These are phyloP conservation scores for Poeciliopsis turrubarensis DNA, from an alignment of 2,113 vertebrate genomes.

Conservation along the genomic window DNA sequence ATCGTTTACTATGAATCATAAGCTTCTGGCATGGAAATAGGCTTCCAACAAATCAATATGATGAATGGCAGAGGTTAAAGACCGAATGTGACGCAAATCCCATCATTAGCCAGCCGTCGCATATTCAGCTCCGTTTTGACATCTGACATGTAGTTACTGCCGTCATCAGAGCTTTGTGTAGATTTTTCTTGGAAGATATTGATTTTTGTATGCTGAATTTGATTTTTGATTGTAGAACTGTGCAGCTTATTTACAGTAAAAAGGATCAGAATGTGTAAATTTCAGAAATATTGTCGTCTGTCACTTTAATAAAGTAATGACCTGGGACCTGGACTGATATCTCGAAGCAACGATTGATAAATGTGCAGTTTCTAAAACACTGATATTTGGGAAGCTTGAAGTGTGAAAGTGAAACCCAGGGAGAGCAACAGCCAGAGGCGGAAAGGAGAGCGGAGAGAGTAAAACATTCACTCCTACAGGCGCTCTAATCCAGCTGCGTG, in stretches of 20 bases:
- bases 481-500: conserved; percentile 56
- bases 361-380: too few relatives aligned
- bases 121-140: too few relatives aligned
- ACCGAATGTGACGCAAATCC: conserved; percentile 17
- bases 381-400: too few relatives aligned
- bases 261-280: too few relatives aligned
- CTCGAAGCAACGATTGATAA: too few relatives aligned
- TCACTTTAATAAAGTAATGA: too few relatives aligned
- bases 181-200: conserved; percentile 2
- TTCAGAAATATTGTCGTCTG: too few relatives aligned
- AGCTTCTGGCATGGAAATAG: conserved; percentile 23
- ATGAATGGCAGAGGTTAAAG: conserved; percentile 2
- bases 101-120: too few relatives aligned
- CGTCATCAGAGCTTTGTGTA: background rate
- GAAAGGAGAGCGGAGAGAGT: conserved; percentile 25
- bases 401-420: too few relatives aligned
- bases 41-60: conserved; percentile 40
- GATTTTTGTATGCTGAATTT: background rate
- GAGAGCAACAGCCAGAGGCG: conserved; percentile 24
- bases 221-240: background rate
- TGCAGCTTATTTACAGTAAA: conserved; percentile 8
- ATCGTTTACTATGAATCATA: conserved; percentile 52
- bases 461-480: background rate
- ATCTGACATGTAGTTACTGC: background rate
- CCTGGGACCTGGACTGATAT: too few relatives aligned